phyloP scores from a whole-genome alignment of 2,113 vertebrate genomes.

The Pionites leucogaster region DNA sequence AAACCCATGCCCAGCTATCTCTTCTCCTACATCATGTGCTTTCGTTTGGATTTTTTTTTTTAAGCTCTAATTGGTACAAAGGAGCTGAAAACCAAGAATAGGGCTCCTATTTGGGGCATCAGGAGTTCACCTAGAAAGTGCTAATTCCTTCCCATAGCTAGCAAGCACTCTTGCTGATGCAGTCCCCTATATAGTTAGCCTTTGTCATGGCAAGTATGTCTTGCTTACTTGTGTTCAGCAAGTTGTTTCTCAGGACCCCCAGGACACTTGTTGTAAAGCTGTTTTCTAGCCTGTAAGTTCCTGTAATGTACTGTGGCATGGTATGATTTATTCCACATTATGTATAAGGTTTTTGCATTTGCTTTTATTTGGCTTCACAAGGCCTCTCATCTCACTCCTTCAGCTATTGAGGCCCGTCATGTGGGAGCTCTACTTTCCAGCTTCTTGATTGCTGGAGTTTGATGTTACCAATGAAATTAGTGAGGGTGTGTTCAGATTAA shows the following conservation, averaged over 20 bases:
- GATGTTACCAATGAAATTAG: background rate
- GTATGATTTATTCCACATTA: background rate
- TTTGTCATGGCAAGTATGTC: background rate
- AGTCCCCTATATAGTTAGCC: background rate
- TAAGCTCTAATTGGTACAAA: background rate
- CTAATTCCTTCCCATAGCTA: background rate
- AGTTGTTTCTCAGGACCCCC: background rate
- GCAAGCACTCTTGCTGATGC: background rate
- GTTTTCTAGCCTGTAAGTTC: background rate
- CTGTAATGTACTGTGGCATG: fast-evolving
- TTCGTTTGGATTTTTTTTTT: too few species aligned
- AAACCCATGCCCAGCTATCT: background rate
- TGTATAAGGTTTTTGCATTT: background rate
- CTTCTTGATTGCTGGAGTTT: background rate
- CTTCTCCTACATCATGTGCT: background rate
- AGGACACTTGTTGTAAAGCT: background rate
- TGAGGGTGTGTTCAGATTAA: background rate
- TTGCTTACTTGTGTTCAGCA: background rate
- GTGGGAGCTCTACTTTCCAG: background rate
- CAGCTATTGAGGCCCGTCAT: background rate
- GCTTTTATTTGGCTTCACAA: background rate
- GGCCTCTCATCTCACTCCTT: background rate
- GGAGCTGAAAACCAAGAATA: background rate
- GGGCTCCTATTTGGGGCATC: background rate
- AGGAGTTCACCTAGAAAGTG: background rate